A percentile compares a stretch with the other conserved stretches of the same genome.
Conservation (phyloP, 2,797 vertebrate species). For the Labroides dimidiatus region DNA sequence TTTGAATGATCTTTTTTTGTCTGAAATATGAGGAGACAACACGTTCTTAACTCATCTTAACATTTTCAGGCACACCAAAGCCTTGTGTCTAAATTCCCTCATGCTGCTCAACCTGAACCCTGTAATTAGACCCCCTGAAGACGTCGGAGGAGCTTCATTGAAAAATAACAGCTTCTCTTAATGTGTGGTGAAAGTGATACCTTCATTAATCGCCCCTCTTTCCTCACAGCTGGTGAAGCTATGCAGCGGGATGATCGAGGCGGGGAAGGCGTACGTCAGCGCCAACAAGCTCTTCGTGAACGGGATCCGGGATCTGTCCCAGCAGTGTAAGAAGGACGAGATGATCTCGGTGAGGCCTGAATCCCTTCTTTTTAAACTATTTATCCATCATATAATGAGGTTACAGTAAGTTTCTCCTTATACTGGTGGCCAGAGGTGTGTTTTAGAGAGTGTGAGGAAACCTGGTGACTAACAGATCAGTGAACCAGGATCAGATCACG, state of each 20-base stretch:
- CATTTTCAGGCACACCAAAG: not conserved
- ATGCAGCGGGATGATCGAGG: slow-evolving; percentile 96
- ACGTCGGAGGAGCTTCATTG: not conserved
- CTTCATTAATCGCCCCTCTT: slow-evolving; percentile 6
- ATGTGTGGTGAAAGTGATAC: slow-evolving; percentile 1
- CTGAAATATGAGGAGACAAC: too few species aligned
- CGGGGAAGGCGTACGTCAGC: slow-evolving; percentile 91
- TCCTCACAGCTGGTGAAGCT: slow-evolving; percentile 92
- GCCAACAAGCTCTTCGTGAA: slow-evolving; percentile 96
- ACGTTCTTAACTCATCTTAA: too few species aligned
- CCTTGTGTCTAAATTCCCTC: not conserved
- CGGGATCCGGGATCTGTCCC: slow-evolving; percentile 94
- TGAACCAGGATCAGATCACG: slow-evolving; percentile 51
- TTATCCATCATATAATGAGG: not conserved
- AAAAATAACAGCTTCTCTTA: not conserved
- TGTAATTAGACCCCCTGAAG: not conserved
- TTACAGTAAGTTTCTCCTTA: not conserved
- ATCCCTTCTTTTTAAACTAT: not conserved
- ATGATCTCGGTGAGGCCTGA: slow-evolving; percentile 91
- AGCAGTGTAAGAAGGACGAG: slow-evolving; percentile 95
- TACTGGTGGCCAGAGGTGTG: not conserved
- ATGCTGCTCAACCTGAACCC: not conserved
- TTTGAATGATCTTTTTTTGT: too few species aligned
- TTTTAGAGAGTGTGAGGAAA: slow-evolving; percentile 51
- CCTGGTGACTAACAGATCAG: slow-evolving; percentile 68